Evolutionary conservation across 1,140 invertebrate species (phyloP).

Genomic region (Bombus picipes): DNA sequence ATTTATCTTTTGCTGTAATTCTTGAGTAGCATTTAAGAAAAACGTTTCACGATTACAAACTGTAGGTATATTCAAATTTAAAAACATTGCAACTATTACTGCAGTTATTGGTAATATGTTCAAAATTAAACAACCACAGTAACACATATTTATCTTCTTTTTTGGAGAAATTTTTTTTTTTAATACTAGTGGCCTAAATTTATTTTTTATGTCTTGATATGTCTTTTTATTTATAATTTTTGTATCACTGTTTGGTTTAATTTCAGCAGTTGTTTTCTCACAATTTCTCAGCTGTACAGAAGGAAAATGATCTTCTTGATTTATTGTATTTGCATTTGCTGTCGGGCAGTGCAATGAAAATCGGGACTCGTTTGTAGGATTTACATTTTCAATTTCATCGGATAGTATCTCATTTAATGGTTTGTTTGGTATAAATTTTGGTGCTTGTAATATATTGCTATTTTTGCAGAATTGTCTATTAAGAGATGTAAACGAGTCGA

Average conservation of each 20-base stretch:
- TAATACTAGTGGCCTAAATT: constrained; percentile 51
- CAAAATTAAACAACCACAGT: constrained; percentile 46
- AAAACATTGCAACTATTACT: constrained; percentile 48
- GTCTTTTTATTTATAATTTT: background rate
- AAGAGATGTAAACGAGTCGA: background rate
- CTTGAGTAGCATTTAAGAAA: constrained; percentile 60
- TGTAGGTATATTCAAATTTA: constrained; percentile 52
- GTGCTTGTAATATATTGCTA: background rate
- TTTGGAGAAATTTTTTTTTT: constrained; percentile 25
- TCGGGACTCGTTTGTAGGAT: background rate
- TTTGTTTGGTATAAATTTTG: background rate
- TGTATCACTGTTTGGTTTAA: background rate
- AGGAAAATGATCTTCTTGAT: too few relatives aligned
- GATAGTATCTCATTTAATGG: background rate
- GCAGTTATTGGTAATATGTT: constrained; percentile 46
- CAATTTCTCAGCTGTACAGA: background rate
- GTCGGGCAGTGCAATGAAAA: background rate
- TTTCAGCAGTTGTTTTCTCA: background rate
- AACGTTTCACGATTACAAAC: constrained; percentile 61
- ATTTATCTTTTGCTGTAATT: constrained; percentile 68
- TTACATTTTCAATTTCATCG: constrained; percentile 25
- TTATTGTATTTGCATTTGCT: background rate
- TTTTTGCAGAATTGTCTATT: background rate
- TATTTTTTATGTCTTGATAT: constrained; percentile 57
- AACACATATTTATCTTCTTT: background rate